Conservation (phyloP, 2,888 invertebrate genomes). For the Platycheirus rosarum region DNA sequence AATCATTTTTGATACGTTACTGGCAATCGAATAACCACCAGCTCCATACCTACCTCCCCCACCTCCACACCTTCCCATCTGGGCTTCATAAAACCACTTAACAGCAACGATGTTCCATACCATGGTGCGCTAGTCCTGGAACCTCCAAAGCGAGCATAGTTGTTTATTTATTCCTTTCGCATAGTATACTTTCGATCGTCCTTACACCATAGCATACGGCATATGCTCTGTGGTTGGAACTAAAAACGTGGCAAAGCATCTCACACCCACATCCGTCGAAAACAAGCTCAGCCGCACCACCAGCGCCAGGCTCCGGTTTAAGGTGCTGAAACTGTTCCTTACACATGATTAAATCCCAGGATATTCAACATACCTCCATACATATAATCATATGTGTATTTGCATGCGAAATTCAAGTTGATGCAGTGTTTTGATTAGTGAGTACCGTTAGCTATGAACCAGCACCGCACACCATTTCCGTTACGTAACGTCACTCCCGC, state of each 20-base stretch:
- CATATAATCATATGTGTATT: constrained; percentile 22
- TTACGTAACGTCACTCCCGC: constrained; percentile 3
- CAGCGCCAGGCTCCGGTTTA: constrained; percentile 14
- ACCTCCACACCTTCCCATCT: too few species aligned
- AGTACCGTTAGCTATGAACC: constrained; percentile 27
- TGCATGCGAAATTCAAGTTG: constrained; percentile 64
- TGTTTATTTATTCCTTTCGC: constrained; percentile 59
- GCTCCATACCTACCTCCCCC: not conserved
- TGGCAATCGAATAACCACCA: constrained; percentile 15
- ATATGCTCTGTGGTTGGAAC: constrained; percentile 27
- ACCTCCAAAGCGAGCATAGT: constrained; percentile 9
- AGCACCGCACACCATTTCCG: not conserved
- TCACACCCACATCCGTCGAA: constrained; percentile 18
- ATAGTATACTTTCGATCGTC: constrained; percentile 26
- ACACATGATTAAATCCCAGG: constrained; percentile 67
- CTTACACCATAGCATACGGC: constrained; percentile 36
- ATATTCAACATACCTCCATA: constrained; percentile 31
- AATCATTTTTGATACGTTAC: constrained; percentile 55
- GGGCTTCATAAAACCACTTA: not conserved
- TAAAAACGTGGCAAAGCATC: constrained; percentile 37
- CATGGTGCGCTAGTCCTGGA: not conserved
- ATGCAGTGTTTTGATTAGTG: constrained; percentile 62
- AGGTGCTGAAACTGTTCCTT: constrained; percentile 62
- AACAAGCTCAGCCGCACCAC: not conserved
- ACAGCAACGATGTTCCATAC: not conserved